Conservation (phyloP, 2,113 vertebrate genomes). For the Prochilodus magdalenae region DNA sequence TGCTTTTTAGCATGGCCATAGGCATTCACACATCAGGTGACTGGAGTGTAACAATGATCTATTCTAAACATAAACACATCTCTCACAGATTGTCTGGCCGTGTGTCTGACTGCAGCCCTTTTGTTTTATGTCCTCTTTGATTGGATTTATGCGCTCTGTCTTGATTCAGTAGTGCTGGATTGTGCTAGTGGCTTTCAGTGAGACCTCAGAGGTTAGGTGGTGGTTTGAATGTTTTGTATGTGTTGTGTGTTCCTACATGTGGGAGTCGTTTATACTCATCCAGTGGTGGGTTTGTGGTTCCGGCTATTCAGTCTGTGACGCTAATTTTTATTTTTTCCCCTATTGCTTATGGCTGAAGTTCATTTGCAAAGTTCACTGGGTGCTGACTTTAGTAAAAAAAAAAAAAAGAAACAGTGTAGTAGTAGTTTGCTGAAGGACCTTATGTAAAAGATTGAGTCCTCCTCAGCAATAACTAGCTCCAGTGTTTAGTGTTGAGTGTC, state of each 20-base stretch:
- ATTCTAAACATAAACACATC: conserved; percentile 40
- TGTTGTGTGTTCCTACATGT: conserved; percentile 1
- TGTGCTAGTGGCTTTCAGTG: conserved; percentile 28
- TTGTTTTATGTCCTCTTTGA: conserved; percentile 38
- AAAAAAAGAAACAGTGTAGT: too few species aligned
- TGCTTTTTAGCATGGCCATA: conserved; percentile 10
- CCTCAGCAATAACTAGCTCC: too few species aligned
- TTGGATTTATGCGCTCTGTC: conserved; percentile 12
- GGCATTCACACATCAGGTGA: conserved; percentile 53
- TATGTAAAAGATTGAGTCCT: too few species aligned
- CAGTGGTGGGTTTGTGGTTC: conserved; percentile 1
- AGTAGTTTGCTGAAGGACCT: too few species aligned
- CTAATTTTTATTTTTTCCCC: not conserved
- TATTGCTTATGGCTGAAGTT: not conserved
- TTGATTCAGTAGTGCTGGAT: conserved; percentile 37
- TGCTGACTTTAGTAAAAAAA: too few species aligned
- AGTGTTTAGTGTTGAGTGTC: too few species aligned
- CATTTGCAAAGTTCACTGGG: not conserved
- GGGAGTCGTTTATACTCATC: not conserved
- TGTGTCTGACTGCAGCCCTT: conserved; percentile 7
- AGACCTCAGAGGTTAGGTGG: conserved; percentile 16
- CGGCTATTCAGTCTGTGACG: not conserved
- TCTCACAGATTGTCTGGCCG: conserved; percentile 23
- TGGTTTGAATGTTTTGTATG: not conserved
- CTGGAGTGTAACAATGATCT: conserved; percentile 48